phyloP scores from a whole-genome alignment of 2,113 vertebrate species.

The Campylorhamphus procurvoides region DNA sequence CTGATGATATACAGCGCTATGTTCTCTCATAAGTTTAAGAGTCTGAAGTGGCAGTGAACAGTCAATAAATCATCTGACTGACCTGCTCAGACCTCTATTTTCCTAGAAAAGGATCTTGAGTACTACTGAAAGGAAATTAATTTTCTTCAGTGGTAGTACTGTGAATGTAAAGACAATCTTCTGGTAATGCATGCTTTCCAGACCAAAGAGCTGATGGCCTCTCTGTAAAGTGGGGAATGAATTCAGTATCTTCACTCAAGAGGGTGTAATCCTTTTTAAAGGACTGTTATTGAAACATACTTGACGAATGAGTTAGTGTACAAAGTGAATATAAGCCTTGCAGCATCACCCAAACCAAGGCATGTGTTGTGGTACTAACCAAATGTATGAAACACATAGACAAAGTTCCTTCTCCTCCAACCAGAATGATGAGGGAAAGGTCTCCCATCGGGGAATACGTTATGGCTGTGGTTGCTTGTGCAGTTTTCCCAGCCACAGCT shows the following conservation, averaged over 20 bases:
- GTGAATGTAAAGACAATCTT: not conserved
- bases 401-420: slow-evolving; percentile 84
- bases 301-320: not conserved
- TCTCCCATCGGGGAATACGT: slow-evolving; percentile 88
- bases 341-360: slow-evolving; percentile 42
- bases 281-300: not conserved
- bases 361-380: slow-evolving; percentile 73
- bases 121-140: not conserved
- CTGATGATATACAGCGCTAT: not conserved
- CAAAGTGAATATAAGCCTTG: not conserved
- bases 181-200: not conserved
- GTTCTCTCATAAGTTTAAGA: not conserved
- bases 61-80: not conserved
- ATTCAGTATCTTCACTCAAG: not conserved
- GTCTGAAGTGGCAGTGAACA: not conserved
- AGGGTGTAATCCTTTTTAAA: not conserved
- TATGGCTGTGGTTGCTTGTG: slow-evolving; percentile 55
- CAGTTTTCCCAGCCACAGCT: slow-evolving; percentile 78
- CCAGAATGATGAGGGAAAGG: slow-evolving; percentile 83
- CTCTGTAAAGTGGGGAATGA: not conserved
- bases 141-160: not conserved
- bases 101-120: not conserved
- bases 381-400: slow-evolving; percentile 90
- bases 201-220: not conserved
- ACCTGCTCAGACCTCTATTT: not conserved